Evolutionary conservation across 2,888 invertebrate species (phyloP).

Genomic region (Zootermopsis nevadensis): DNA sequence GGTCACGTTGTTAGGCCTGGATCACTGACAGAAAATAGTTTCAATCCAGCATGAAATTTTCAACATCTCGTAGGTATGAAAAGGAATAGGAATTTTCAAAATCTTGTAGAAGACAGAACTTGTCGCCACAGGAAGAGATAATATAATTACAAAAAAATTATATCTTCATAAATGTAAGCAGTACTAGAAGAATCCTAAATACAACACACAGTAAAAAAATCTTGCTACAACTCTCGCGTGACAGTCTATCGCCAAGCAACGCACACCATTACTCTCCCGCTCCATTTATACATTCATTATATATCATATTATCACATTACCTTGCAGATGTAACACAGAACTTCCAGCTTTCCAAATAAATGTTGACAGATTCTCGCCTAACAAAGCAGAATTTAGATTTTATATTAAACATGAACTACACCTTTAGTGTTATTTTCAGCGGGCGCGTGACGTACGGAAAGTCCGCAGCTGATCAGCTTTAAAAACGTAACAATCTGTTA

Average conservation of each 20-base stretch:
- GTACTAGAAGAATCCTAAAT: background rate
- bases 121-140: too few species aligned
- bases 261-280: background rate
- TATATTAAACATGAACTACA: background rate
- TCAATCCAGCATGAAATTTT: too few species aligned
- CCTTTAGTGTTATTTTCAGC: background rate
- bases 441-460: background rate
- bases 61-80: too few species aligned
- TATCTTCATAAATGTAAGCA: too few species aligned
- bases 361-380: too few species aligned
- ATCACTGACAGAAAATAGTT: too few species aligned
- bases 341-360: background rate
- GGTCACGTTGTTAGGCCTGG: too few species aligned
- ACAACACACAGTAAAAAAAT: background rate
- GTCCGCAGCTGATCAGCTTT: background rate
- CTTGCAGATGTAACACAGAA: background rate
- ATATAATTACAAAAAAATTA: too few species aligned
- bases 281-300: background rate
- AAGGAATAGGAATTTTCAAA: too few species aligned
- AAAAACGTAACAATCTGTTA: background rate
- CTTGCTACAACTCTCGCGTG: background rate
- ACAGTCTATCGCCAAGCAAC: background rate
- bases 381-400: background rate
- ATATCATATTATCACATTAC: background rate
- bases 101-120: too few species aligned